phyloP scores from a whole-genome alignment of 2,113 vertebrate genomes.

The Trichechus manatus region DNA sequence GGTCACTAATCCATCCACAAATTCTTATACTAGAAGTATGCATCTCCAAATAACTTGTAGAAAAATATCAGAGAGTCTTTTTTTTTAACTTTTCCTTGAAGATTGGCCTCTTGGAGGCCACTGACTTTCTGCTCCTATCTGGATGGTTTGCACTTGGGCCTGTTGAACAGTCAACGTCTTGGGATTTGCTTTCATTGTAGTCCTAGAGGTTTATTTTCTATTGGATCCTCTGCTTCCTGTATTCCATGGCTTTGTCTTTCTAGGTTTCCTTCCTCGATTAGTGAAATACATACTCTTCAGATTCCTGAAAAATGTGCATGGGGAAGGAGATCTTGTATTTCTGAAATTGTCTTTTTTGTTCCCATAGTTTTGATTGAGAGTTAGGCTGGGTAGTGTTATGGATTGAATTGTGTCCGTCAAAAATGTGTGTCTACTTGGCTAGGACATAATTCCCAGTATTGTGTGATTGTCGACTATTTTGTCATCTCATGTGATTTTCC shows the following conservation, averaged over 20 bases:
- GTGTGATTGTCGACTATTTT: too few species aligned
- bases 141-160: background rate
- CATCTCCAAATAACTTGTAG: background rate
- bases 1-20: background rate
- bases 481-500: too few species aligned
- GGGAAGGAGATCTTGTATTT: background rate
- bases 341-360: background rate
- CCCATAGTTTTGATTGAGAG: background rate
- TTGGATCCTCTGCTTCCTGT: background rate
- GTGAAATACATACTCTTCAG: too few species aligned
- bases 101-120: background rate
- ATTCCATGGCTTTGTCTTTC: background rate
- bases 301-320: background rate
- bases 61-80: background rate
- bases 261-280: background rate
- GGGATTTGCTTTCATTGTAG: background rate
- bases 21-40: background rate
- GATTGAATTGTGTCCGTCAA: too few species aligned
- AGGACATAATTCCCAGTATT: too few species aligned
- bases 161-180: accelerated
- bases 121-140: background rate
- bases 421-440: too few species aligned
- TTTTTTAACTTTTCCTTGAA: background rate
- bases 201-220: background rate
- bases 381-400: background rate